Percentiles rank a stretch among this genome's conserved stretches.
Evolutionary conservation across 2,888 invertebrate genomes (phyloP).

Genomic region (Alviniconcha strummeri): DNA sequence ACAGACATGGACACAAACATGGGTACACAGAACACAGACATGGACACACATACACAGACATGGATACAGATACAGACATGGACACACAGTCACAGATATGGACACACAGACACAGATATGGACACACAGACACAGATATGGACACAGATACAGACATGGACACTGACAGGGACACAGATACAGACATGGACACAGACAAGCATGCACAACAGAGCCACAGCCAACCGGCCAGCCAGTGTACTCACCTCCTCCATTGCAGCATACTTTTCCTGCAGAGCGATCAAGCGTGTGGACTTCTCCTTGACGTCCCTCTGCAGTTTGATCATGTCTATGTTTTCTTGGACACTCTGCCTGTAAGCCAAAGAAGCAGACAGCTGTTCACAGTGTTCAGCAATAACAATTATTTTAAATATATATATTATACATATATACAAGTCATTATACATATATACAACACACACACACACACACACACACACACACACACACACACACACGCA

Average conservation of each 20-base stretch:
- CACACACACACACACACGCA: too few relatives aligned
- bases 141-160: neutral
- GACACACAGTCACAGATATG: neutral
- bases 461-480: too few relatives aligned
- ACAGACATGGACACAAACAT: neutral
- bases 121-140: neutral
- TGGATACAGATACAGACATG: neutral
- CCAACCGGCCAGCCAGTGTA: too few relatives aligned
- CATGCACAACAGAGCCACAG: neutral
- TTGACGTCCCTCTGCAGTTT: conserved; percentile 73
- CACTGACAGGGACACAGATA: neutral
- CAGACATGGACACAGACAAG: neutral
- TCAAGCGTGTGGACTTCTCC: conserved; percentile 71
- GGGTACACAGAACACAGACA: neutral
- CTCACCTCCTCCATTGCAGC: conserved; percentile 70
- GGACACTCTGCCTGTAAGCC: conserved; percentile 51
- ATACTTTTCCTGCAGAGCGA: conserved; percentile 70
- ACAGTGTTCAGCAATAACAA: too few relatives aligned
- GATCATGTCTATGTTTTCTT: conserved; percentile 74
- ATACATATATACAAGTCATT: too few relatives aligned
- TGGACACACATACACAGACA: neutral
- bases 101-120: neutral
- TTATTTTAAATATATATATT: too few relatives aligned
- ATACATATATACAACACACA: too few relatives aligned
- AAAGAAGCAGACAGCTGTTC: too few relatives aligned